A percentile compares a stretch with the other conserved stretches of the same genome.
Conservation (phyloP, 2,888 invertebrate species). For the Cylindroiulus punctatus region DNA sequence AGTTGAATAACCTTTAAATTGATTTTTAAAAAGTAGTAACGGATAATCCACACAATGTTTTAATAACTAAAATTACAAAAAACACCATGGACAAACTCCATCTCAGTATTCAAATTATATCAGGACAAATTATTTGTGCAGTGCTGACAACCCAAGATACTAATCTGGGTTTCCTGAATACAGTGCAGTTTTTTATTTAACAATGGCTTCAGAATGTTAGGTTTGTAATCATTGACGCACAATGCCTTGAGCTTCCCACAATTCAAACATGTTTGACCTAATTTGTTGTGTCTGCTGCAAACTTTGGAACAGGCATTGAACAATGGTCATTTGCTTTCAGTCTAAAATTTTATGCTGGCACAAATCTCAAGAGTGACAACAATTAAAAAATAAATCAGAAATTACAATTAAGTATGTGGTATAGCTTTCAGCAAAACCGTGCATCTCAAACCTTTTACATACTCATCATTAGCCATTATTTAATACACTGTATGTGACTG, state of each 20-base stretch:
- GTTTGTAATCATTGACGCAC: neutral
- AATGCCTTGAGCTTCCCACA: neutral
- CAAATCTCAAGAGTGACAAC: neutral
- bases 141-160: too few relatives aligned
- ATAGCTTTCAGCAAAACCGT: neutral
- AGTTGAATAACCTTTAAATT: too few relatives aligned
- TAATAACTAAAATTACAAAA: too few relatives aligned
- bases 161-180: neutral
- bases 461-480: slow-evolving; percentile 48
- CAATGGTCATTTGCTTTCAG: neutral
- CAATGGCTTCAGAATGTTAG: neutral
- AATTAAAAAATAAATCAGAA: neutral
- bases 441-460: slow-evolving; percentile 52
- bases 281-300: neutral
- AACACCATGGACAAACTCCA: too few relatives aligned
- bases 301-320: neutral
- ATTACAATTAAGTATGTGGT: neutral
- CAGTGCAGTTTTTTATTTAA: neutral
- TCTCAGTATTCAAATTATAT: too few relatives aligned
- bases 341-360: neutral
- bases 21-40: too few relatives aligned
- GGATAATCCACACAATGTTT: too few relatives aligned
- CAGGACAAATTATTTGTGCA: too few relatives aligned
- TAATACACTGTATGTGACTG: slow-evolving; percentile 90
- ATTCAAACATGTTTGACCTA: neutral